A percentile compares a stretch with the other conserved stretches of the same genome.
Conservation (phyloP, 2,797 vertebrate species). For the Paratrypauchen microcephalus region DNA sequence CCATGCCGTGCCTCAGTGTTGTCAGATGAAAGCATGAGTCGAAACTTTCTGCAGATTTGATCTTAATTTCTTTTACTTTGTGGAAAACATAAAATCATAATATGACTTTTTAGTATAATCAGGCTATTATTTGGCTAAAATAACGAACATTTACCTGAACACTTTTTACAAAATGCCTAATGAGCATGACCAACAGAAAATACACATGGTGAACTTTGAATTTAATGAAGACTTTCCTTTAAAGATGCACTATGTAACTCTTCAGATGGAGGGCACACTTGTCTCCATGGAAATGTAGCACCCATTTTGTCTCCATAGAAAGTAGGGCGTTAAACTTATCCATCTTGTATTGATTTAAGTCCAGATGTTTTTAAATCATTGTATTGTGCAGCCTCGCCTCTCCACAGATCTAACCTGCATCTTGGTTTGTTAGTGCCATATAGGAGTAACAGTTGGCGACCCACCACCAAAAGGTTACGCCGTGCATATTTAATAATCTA, state of each 20-base stretch:
- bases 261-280: neutral
- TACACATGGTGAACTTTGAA: no score
- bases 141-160: no score
- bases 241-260: neutral
- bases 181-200: no score
- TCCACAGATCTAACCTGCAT: no score
- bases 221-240: neutral
- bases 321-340: neutral
- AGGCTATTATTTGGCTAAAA: no score
- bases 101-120: no score
- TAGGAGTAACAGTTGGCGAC: neutral
- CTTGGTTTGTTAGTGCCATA: no score
- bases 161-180: no score
- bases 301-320: neutral
- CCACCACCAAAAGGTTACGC: neutral
- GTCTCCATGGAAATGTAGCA: neutral
- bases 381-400: no score
- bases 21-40: neutral
- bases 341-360: neutral
- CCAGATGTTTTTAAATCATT: neutral
- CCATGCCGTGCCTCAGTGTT: neutral
- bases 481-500: neutral
- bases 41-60: neutral
- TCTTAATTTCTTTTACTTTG: constrained; percentile 2
- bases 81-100: neutral